Conservation (phyloP, 2,888 invertebrate species). For the Pterobdella sp. region DNA sequence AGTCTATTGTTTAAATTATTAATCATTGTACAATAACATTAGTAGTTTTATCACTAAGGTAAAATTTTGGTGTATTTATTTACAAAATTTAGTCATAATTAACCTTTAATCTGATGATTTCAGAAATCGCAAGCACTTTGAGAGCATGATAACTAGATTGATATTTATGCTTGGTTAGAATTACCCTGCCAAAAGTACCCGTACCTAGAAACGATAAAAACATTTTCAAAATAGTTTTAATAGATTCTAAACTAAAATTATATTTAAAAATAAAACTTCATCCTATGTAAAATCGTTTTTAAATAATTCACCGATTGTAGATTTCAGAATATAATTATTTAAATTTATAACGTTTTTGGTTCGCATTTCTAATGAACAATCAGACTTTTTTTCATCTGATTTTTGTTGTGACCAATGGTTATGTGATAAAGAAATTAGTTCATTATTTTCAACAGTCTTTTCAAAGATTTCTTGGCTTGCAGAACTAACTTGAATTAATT, state of each 20-base stretch:
- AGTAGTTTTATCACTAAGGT: background rate
- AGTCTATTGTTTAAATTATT: background rate
- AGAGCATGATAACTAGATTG: constrained; percentile 62
- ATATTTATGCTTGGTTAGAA: constrained; percentile 67
- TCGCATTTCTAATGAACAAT: background rate
- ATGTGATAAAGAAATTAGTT: constrained; percentile 11
- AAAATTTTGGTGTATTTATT: no score
- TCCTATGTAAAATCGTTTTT: background rate
- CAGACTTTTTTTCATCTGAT: background rate
- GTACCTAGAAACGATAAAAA: constrained; percentile 55
- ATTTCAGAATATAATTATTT: constrained; percentile 20
- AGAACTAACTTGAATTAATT: constrained; percentile 9
- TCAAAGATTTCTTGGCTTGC: constrained; percentile 7
- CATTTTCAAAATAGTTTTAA: no score
- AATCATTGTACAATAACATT: background rate
- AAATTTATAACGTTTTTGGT: constrained; percentile 2
- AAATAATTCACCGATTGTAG: constrained; percentile 13
- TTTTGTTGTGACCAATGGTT: constrained; percentile 1
- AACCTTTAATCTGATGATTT: constrained; percentile 71
- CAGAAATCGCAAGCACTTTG: constrained; percentile 85
- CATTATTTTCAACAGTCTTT: constrained; percentile 1
- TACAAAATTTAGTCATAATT: constrained; percentile 78
- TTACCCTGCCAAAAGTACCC: constrained; percentile 91
- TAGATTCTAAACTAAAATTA: background rate
- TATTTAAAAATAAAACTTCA: background rate